Evolutionary conservation across 2,113 vertebrate species (phyloP).

Genomic region (Syrmaticus mikado): DNA sequence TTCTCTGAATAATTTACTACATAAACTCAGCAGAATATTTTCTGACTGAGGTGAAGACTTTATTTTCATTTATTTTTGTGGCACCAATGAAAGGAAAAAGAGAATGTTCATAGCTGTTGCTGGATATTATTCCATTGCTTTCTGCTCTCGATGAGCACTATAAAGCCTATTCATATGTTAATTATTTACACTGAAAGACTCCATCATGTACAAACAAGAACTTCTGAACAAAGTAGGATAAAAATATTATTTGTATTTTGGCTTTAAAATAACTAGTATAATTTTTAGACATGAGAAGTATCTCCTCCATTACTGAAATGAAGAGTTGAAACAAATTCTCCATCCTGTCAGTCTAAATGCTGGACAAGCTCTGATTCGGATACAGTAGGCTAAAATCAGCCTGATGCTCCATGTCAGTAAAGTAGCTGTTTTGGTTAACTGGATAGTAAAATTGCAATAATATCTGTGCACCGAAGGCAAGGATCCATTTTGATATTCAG

Average conservation of each 20-base stretch:
- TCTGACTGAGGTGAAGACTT: not conserved
- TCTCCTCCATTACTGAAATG: not conserved
- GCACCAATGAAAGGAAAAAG: not conserved
- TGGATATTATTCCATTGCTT: not conserved
- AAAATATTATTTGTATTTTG: slow-evolving; percentile 4
- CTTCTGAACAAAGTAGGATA: not conserved
- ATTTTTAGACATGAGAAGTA: not conserved
- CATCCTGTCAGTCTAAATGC: not conserved
- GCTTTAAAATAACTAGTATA: not conserved
- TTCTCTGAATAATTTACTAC: not conserved
- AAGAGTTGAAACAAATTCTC: not conserved
- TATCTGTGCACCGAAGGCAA: not conserved
- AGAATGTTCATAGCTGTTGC: not conserved
- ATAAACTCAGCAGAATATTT: not conserved
- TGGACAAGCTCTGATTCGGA: not conserved
- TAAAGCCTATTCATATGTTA: not conserved
- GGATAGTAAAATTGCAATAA: not conserved
- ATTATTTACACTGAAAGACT: slow-evolving; percentile 34
- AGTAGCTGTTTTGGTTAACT: not conserved
- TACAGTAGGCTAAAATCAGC: not conserved
- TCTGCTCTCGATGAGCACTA: not conserved
- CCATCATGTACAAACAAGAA: not conserved
- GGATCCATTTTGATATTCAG: not conserved
- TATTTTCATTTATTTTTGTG: not conserved
- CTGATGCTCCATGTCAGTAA: not conserved